These are phyloP conservation scores for Yponomeuta sedellus DNA, from an alignment of 2,888 invertebrate species.

Conservation along the genomic window DNA sequence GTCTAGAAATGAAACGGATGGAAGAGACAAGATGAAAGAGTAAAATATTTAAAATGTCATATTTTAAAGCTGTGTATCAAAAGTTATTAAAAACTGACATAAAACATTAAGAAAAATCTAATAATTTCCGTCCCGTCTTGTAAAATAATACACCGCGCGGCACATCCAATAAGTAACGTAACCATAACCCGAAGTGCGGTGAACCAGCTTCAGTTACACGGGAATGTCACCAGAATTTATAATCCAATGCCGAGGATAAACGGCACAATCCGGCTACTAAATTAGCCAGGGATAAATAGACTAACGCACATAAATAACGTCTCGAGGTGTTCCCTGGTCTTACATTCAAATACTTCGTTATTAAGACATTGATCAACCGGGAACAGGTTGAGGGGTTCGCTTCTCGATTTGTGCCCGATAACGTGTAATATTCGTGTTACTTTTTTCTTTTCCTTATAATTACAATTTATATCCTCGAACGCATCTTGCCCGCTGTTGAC, in stretches of 20 bases:
- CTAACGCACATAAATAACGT: constrained; percentile 32
- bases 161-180: constrained; percentile 39
- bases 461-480: constrained; percentile 42
- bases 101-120: neutral
- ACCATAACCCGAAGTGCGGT: constrained; percentile 36
- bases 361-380: constrained; percentile 49
- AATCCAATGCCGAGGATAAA: constrained; percentile 40
- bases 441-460: constrained; percentile 39
- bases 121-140: constrained; percentile 17
- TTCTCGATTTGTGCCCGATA: constrained; percentile 37
- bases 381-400: constrained; percentile 35
- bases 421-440: constrained; percentile 30
- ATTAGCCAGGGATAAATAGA: constrained; percentile 44
- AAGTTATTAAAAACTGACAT: neutral
- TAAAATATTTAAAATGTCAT: no score
- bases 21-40: no score
- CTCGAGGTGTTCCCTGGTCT: constrained; percentile 30
- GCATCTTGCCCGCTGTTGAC: constrained; percentile 31
- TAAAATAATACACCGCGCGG: constrained; percentile 29
- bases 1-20: no score
- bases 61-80: no score
- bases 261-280: constrained; percentile 42
- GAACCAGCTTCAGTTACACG: constrained; percentile 40
- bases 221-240: constrained; percentile 38
- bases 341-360: constrained; percentile 40